These are phyloP conservation scores for Dendroctonus valens DNA, from an alignment of 1,140 invertebrate species.

Conservation along the genomic window DNA sequence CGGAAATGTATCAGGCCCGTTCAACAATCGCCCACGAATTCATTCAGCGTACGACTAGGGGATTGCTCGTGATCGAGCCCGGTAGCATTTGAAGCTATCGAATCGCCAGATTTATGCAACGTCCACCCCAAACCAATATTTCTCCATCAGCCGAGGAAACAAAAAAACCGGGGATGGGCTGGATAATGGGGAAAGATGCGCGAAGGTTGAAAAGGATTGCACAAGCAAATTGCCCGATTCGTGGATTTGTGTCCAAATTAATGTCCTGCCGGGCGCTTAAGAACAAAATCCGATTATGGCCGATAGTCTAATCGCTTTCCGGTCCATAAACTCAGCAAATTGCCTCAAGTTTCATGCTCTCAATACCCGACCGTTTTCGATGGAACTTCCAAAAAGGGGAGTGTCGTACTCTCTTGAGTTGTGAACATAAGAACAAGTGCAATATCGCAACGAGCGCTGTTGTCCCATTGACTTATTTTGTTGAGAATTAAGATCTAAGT, in stretches of 20 bases:
- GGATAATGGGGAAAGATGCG: slow-evolving; percentile 38
- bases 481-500: too few species aligned
- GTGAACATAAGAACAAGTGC: too few species aligned
- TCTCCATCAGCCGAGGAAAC: slow-evolving; percentile 31
- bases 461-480: too few species aligned
- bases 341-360: not conserved
- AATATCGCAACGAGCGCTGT: too few species aligned
- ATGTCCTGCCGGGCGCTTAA: slow-evolving; percentile 37
- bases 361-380: too few species aligned
- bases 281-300: slow-evolving; percentile 17
- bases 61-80: too few species aligned
- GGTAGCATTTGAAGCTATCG: too few species aligned
- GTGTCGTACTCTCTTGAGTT: too few species aligned
- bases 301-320: slow-evolving; percentile 19
- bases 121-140: slow-evolving; percentile 39
- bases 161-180: slow-evolving; percentile 35
- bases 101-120: slow-evolving; percentile 33
- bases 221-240: slow-evolving; percentile 44
- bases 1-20: too few species aligned
- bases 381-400: too few species aligned
- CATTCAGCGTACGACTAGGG: too few species aligned
- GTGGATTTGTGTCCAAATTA: slow-evolving; percentile 39
- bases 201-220: slow-evolving; percentile 36
- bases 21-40: too few species aligned
- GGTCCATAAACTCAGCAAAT: slow-evolving; percentile 16